phyloP scores from a whole-genome alignment of 2,888 invertebrate species.

The Chrysina gloriosa region DNA sequence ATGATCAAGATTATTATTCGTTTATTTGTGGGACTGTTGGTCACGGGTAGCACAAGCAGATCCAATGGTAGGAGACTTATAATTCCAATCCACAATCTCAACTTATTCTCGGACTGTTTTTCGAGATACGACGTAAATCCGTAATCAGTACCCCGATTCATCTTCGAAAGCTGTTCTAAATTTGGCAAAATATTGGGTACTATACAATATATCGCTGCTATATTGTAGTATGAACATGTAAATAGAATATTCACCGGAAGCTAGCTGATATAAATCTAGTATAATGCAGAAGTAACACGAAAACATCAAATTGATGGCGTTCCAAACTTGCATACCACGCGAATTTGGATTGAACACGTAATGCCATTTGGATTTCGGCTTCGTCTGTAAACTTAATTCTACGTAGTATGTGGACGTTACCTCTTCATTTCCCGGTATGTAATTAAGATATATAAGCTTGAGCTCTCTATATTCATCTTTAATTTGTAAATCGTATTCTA shows the following conservation, averaged over 20 bases:
- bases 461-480: slow-evolving; percentile 41
- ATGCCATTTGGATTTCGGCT: slow-evolving; percentile 5
- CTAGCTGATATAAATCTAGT: slow-evolving; percentile 47
- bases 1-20: slow-evolving; percentile 22
- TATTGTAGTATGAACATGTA: slow-evolving; percentile 40
- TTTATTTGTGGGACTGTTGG: background rate
- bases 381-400: too few relatives aligned
- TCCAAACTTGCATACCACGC: slow-evolving; percentile 35
- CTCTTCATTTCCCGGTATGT: slow-evolving; percentile 39
- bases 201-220: slow-evolving; percentile 44
- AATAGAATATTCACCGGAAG: slow-evolving; percentile 41
- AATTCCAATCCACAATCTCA: slow-evolving; percentile 28
- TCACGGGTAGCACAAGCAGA: slow-evolving; percentile 13
- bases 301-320: slow-evolving; percentile 22
- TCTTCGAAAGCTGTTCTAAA: slow-evolving; percentile 45
- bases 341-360: slow-evolving; percentile 39
- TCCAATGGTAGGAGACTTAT: slow-evolving; percentile 40
- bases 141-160: slow-evolving; percentile 42
- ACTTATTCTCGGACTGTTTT: slow-evolving; percentile 33
- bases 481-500: slow-evolving; percentile 45
- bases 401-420: too few relatives aligned
- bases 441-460: slow-evolving; percentile 42
- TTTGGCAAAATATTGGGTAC: slow-evolving; percentile 40
- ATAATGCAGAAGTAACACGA: slow-evolving; percentile 42
- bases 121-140: slow-evolving; percentile 39